A percentile compares a stretch with the other conserved stretches of the same genome.
These are phyloP conservation scores for Augochlora pura DNA, from an alignment of 1,140 invertebrate species.

Conservation along the genomic window DNA sequence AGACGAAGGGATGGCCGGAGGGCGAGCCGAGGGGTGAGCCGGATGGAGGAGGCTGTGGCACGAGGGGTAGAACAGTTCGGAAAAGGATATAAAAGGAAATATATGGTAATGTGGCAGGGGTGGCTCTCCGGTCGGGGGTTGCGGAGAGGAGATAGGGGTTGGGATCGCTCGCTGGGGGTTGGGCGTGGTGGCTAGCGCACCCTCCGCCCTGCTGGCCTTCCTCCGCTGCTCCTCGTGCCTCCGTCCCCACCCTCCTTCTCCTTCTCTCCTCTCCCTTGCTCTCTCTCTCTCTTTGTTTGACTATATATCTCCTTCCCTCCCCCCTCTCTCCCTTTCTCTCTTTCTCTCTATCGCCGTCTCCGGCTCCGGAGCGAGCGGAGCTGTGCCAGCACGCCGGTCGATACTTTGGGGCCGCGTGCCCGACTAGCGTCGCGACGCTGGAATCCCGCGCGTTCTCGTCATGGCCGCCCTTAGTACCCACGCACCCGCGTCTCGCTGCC, in stretches of 20 bases:
- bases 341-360: neutral
- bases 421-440: constrained; percentile 75
- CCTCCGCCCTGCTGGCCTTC: constrained; percentile 45
- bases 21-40: constrained; percentile 12
- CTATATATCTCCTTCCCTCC: neutral
- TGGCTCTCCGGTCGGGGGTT: constrained; percentile 60
- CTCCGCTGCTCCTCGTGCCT: constrained; percentile 55
- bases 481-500: constrained; percentile 25
- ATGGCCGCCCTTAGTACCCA: constrained; percentile 67
- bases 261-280: neutral
- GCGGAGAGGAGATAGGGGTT: constrained; percentile 60
- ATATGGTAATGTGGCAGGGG: constrained; percentile 76
- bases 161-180: constrained; percentile 73
- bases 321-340: constrained; percentile 30
- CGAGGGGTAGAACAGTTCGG: constrained; percentile 46
- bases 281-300: neutral
- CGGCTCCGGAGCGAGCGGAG: constrained; percentile 21
- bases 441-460: constrained; percentile 71
- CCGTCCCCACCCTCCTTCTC: constrained; percentile 45
- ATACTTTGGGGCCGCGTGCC: constrained; percentile 77
- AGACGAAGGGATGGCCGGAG: neutral
- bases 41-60: constrained; percentile 41
- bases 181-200: constrained; percentile 76
- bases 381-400: constrained; percentile 70
- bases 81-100: constrained; percentile 76